A percentile compares a stretch with the other conserved stretches of the same genome.
phyloP scores from a whole-genome alignment of 2,888 invertebrate genomes.

The Polymixis lichenea region DNA sequence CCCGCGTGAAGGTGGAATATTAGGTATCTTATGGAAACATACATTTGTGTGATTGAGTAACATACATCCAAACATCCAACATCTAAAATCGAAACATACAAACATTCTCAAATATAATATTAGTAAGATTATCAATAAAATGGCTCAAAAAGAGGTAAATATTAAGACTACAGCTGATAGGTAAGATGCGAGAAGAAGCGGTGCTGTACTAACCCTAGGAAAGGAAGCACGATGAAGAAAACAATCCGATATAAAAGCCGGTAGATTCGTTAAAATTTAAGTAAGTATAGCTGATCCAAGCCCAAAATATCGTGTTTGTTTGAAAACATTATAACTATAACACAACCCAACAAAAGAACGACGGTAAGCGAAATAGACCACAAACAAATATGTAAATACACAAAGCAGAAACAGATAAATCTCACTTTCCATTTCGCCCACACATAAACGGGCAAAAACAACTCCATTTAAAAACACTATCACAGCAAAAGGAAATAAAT shows the following conservation, averaged over 20 bases:
- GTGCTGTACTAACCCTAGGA: too few species aligned
- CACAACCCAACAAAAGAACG: neutral
- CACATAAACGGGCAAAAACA: constrained; percentile 16
- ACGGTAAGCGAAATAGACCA: neutral
- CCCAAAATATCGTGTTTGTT: too few species aligned
- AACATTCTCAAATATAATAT: too few species aligned
- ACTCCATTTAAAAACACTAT: constrained; percentile 44
- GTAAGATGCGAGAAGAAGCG: neutral
- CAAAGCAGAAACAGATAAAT: constrained; percentile 26
- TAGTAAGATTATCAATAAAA: too few species aligned
- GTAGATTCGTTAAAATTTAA: neutral
- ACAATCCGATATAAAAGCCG: neutral
- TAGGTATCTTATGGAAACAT: too few species aligned
- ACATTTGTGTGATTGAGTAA: too few species aligned
- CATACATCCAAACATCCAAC: too few species aligned
- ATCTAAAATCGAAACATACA: too few species aligned
- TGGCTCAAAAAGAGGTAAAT: neutral
- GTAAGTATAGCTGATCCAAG: neutral
- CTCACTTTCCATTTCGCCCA: constrained; percentile 19
- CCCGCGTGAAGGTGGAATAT: too few species aligned
- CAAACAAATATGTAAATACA: neutral
- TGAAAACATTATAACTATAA: neutral
- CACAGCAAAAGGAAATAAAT: constrained; percentile 32
- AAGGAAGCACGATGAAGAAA: neutral
- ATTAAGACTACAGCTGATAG: neutral